phyloP scores from a whole-genome alignment of 2,797 vertebrate species.

The Cebuella pygmaea region DNA sequence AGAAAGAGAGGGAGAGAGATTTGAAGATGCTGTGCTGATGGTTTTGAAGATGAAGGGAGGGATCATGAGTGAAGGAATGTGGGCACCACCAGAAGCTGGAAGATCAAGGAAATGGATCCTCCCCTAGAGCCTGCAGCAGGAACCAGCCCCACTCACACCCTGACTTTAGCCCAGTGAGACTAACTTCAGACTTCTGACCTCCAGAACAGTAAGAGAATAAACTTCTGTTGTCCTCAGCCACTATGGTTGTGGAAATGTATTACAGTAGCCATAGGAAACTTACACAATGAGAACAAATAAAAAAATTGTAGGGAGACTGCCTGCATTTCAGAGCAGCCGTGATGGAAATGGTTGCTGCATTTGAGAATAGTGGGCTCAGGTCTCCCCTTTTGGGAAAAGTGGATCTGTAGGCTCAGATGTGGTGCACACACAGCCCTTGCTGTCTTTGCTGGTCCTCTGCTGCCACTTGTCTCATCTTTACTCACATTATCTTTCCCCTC shows the following conservation, averaged over 20 bases:
- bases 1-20: neutral
- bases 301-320: neutral
- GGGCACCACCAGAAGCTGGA: neutral
- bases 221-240: neutral
- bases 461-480: neutral
- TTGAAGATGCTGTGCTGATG: accelerated
- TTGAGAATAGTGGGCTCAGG: neutral
- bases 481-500: neutral
- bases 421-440: neutral
- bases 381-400: neutral
- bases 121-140: neutral
- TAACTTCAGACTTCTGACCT: neutral
- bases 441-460: neutral
- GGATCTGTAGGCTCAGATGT: neutral
- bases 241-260: neutral
- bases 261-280: neutral
- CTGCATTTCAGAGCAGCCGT: neutral
- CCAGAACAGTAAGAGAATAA: neutral
- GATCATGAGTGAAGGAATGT: neutral
- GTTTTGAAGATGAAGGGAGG: neutral
- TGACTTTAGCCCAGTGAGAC: neutral
- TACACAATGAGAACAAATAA: neutral
- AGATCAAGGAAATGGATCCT: neutral
- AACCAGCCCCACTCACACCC: too few species aligned
- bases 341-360: neutral